A percentile compares a stretch with the other conserved stretches of the same genome.
Conservation (phyloP, 2,888 invertebrate genomes). For the Chrysina gloriosa region DNA sequence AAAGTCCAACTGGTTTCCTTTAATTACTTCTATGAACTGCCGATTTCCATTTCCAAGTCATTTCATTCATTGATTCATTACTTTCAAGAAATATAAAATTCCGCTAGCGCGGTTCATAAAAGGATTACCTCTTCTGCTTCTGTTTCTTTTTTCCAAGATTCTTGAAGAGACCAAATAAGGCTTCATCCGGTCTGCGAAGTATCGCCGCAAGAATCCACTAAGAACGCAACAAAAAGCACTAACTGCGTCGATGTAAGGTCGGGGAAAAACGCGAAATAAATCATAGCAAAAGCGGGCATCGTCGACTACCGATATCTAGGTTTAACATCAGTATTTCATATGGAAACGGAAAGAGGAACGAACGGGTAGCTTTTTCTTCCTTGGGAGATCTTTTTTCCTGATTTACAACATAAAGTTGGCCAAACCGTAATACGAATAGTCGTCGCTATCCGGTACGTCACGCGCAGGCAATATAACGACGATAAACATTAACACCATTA, state of each 20-base stretch:
- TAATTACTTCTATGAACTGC: conserved; percentile 28
- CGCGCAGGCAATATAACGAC: neutral
- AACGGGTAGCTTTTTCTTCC: too few species aligned
- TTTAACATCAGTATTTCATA: neutral
- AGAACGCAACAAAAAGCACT: neutral
- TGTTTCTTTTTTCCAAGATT: conserved; percentile 11
- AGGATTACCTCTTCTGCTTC: conserved; percentile 6
- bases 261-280: neutral
- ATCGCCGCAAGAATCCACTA: conserved; percentile 2
- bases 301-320: neutral
- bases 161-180: conserved; percentile 22
- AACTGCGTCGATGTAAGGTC: neutral
- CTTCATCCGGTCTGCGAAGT: conserved; percentile 15
- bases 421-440: neutral
- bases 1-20: conserved; percentile 12
- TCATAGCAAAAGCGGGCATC: neutral
- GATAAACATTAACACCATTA: conserved; percentile 26
- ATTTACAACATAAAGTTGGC: neutral
- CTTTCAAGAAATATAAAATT: conserved; percentile 36
- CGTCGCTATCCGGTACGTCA: neutral
- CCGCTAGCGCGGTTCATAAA: conserved; percentile 9
- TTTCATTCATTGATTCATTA: conserved; percentile 38
- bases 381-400: too few species aligned
- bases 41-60: conserved; percentile 30
- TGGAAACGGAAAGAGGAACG: too few species aligned